These are phyloP conservation scores for Macrophya annulata DNA, from an alignment of 2,888 invertebrate species.

Conservation along the genomic window DNA sequence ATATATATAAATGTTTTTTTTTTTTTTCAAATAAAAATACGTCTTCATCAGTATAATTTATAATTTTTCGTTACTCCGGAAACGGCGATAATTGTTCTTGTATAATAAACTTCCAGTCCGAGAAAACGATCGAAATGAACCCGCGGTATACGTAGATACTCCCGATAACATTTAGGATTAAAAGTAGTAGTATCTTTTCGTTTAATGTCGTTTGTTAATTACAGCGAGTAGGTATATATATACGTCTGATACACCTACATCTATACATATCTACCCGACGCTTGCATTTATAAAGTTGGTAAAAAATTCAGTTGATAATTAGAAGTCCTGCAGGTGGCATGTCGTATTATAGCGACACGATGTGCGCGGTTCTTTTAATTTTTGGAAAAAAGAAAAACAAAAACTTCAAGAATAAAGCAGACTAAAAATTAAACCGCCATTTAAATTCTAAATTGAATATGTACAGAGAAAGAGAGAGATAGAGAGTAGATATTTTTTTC, in stretches of 20 bases:
- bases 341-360: neutral
- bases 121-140: neutral
- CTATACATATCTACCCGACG: neutral
- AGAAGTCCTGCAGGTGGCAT: neutral
- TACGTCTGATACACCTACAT: too few relatives aligned
- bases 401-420: neutral
- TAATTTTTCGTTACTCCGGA: too few relatives aligned
- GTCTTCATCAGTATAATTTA: too few relatives aligned
- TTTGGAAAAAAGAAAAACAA: neutral
- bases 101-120: too few relatives aligned
- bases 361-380: neutral
- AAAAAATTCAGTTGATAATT: constrained; percentile 11
- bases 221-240: neutral
- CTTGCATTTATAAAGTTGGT: neutral
- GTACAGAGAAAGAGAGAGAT: neutral
- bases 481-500: neutral
- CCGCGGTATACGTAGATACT: too few relatives aligned
- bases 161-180: neutral
- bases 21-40: neutral
- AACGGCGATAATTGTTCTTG: too few relatives aligned
- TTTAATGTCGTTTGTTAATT: neutral
- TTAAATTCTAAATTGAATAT: constrained; percentile 6
- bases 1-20: too few relatives aligned
- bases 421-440: neutral
- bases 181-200: neutral